These are phyloP conservation scores for Eulacestoma nigropectus DNA, from an alignment of 2,113 vertebrate species.

Conservation along the genomic window DNA sequence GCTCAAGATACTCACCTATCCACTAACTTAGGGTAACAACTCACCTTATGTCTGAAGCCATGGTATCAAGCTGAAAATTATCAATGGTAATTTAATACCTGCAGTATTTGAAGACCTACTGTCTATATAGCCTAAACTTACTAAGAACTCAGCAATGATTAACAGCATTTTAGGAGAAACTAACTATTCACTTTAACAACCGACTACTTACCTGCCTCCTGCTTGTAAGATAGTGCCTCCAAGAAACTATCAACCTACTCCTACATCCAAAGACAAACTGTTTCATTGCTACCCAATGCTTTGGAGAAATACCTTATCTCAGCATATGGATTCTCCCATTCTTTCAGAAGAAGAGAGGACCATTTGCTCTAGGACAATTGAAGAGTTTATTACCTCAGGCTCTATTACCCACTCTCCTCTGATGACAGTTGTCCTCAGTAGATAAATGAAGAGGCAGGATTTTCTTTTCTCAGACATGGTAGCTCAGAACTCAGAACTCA, in stretches of 20 bases:
- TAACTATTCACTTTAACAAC: neutral
- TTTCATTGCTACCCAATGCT: neutral
- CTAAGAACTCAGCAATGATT: neutral
- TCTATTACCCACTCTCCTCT: neutral
- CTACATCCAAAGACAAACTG: neutral
- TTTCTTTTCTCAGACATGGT: neutral
- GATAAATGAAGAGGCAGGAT: neutral
- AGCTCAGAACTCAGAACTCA: neutral
- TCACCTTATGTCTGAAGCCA: neutral
- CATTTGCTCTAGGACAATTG: neutral
- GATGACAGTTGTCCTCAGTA: neutral
- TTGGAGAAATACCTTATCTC: neutral
- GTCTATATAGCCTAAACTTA: neutral
- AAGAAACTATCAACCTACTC: neutral
- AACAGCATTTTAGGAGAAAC: neutral
- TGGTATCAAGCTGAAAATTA: neutral
- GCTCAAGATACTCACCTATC: conserved; percentile 6
- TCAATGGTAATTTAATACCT: neutral
- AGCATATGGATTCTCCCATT: neutral
- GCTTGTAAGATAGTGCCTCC: neutral
- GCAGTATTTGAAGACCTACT: neutral
- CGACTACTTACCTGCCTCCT: neutral
- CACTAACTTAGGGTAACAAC: neutral
- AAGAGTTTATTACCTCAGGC: neutral
- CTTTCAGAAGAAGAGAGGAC: neutral